Conservation (phyloP, 2,113 vertebrate genomes). For the Ameiurus melas region DNA sequence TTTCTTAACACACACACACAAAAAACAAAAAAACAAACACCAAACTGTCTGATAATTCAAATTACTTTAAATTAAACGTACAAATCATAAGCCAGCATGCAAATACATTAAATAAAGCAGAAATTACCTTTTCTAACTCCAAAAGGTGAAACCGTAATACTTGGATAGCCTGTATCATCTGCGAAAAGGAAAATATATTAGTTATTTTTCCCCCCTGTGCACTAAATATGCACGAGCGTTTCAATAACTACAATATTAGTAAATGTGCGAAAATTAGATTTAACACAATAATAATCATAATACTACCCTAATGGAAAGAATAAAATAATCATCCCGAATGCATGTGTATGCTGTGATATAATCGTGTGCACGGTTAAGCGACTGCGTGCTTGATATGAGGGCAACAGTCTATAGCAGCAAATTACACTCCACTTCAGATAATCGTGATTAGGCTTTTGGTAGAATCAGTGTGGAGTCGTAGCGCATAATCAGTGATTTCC, state of each 20-base stretch:
- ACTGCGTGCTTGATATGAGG: conserved; percentile 23
- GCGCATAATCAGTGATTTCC: conserved; percentile 71
- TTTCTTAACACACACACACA: neutral
- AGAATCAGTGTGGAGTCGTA: conserved; percentile 65
- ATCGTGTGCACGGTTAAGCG: conserved; percentile 7
- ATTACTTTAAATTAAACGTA: neutral
- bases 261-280: neutral
- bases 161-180: conserved; percentile 99
- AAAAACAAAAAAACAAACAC: neutral
- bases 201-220: neutral
- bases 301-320: neutral
- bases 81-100: neutral
- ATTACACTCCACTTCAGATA: conserved; percentile 64
- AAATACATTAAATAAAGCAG: neutral
- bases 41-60: neutral
- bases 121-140: conserved; percentile 99
- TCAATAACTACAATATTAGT: neutral
- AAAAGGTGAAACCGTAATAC: conserved; percentile 99
- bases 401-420: conserved; percentile 62
- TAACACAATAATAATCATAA: neutral
- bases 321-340: neutral
- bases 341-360: neutral
- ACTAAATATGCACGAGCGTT: neutral
- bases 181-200: conserved; percentile 55
- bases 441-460: conserved; percentile 47